Conservation (phyloP, 1,140 invertebrate genomes). For the Pseudobourletiella spinata region DNA sequence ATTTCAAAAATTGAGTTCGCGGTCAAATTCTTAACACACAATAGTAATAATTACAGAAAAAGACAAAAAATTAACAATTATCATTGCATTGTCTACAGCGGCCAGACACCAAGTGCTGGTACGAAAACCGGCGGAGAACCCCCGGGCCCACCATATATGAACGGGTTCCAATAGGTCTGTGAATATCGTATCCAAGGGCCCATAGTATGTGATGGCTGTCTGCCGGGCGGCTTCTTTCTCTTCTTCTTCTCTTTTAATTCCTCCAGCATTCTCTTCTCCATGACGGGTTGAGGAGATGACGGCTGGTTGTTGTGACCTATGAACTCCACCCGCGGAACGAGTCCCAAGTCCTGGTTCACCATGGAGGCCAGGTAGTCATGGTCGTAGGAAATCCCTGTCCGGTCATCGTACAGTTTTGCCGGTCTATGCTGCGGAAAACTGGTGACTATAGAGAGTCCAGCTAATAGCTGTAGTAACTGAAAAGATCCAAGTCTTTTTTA, state of each 20-base stretch:
- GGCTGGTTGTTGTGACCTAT: neutral
- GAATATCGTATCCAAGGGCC: neutral
- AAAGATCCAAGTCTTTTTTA: no score
- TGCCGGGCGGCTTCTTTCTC: neutral
- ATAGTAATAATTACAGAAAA: no score
- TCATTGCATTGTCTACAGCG: no score
- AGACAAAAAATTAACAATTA: no score
- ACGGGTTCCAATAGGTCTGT: conserved; percentile 2
- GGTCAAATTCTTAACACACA: no score
- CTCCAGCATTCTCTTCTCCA: neutral
- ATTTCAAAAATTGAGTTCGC: neutral
- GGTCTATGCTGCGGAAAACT: neutral
- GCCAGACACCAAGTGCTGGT: neutral
- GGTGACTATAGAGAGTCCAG: neutral
- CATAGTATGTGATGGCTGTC: neutral
- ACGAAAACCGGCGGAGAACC: neutral
- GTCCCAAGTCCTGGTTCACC: neutral
- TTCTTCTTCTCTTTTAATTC: neutral
- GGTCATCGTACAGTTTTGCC: neutral
- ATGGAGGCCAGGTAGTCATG: neutral
- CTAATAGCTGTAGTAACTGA: neutral
- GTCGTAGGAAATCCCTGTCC: neutral
- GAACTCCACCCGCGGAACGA: neutral
- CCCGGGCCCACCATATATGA: neutral
- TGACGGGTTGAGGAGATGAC: neutral